Conservation (phyloP, 2,797 vertebrate genomes). For the Enteromius afrohamiltoni region DNA sequence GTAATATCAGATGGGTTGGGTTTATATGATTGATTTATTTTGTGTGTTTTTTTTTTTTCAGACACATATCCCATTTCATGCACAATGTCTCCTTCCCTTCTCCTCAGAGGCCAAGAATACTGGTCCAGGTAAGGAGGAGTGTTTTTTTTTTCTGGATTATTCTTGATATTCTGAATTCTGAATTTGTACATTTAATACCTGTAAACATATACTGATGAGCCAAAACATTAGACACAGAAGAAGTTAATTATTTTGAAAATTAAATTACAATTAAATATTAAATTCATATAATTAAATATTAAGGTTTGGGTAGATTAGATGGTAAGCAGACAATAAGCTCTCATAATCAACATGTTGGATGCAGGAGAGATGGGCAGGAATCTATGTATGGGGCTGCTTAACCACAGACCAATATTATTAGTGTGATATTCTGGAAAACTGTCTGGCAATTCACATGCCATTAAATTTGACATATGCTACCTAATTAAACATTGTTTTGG, state of each 20-base stretch:
- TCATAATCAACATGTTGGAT: background rate
- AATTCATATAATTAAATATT: background rate
- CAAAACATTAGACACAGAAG: background rate
- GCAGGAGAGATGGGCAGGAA: background rate
- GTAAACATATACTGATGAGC: background rate
- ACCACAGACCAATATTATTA: background rate
- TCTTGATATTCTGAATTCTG: background rate
- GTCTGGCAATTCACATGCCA: background rate
- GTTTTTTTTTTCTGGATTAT: background rate
- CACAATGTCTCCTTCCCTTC: conserved; percentile 97
- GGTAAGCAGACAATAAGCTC: background rate
- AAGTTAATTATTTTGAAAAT: background rate
- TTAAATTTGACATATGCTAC: background rate
- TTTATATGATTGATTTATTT: background rate
- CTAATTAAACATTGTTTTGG: background rate
- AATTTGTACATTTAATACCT: background rate
- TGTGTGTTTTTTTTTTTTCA: conserved; percentile 70
- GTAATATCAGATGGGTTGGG: background rate
- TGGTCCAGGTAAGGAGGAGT: conserved; percentile 87
- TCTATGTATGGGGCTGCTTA: background rate
- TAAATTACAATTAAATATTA: too few species aligned
- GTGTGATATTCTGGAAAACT: background rate
- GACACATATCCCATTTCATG: conserved; percentile 99
- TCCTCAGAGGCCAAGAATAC: conserved; percentile 94
- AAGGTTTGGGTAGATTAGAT: background rate